phyloP scores from a whole-genome alignment of 64 coral and sea anemone genomes.

The Pocillopora verrucosa region DNA sequence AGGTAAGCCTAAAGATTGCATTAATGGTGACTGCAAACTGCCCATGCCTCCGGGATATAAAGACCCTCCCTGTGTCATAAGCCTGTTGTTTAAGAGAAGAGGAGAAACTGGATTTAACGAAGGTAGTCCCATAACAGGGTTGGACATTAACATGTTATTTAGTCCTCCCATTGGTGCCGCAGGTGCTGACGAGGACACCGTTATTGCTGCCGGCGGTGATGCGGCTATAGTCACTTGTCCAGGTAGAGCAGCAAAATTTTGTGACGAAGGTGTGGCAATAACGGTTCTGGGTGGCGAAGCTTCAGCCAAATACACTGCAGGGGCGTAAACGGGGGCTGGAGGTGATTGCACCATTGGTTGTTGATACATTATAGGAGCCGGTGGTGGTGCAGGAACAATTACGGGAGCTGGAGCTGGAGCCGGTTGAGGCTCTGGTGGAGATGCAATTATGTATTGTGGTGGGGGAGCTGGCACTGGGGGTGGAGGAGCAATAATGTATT shows the following conservation, averaged over 20 bases:
- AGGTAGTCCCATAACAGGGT: neutral
- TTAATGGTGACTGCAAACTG: neutral
- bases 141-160: neutral
- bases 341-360: neutral
- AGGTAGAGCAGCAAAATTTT: neutral
- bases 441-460: constrained; percentile 1
- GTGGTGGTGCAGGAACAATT: neutral
- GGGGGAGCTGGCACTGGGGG: neutral
- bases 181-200: neutral
- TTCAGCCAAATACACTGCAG: neutral
- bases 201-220: constrained; percentile 20
- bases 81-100: neutral
- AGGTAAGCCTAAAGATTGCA: neutral
- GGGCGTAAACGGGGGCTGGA: neutral
- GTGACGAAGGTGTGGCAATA: neutral
- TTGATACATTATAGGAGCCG: neutral
- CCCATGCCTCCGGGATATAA: neutral
- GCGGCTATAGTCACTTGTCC: constrained; percentile 4
- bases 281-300: neutral
- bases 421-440: neutral
- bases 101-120: neutral
- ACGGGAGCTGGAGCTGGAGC: neutral
- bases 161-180: neutral
- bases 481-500: neutral
- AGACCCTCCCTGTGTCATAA: neutral